Evolutionary conservation across 2,113 vertebrate species (phyloP), one percentile per base, ranked within the genome.

Genomic region (Coptodon bakossiorum): DNA sequence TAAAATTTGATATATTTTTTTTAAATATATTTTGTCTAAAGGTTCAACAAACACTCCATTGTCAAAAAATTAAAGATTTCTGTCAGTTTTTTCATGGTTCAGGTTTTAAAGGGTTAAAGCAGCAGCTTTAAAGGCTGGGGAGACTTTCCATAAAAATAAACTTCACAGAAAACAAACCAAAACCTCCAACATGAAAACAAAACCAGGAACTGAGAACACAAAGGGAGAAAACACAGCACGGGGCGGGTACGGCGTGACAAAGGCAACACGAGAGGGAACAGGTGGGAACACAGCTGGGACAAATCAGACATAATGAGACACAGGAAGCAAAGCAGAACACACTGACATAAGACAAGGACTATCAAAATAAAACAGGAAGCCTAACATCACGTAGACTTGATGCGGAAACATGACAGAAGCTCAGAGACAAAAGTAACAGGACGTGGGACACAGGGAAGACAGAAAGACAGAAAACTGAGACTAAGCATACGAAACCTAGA

Each of bases 1-100:
- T 59, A 16, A 31, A 59, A 59, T 31, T 59, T 9, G 1, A 31
- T 1, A 59, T 16, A 17, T 17, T 3, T 9, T 7, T 7, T 59
- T 27, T 0, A 3, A 29, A 59, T 1, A 59, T 2, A 9, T 59
- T 59, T 59, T 59, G 14, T 31, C 0, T 59, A 57, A 57, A 57
- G 1, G 11, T 56, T 56, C 3, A 56, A 56, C 54, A 27, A 57
- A 57, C 54, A 7, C 22, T 27, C 54, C 6, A 14, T 1, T 3
- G 24, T 27, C 54, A 57, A 27, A 14, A 27, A 27, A 27, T 57
- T 2, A 8, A 56, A 27, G 54, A 27, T 27, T 57, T 56, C 53
- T 27, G 54, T 27, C 54, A 7, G 22, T 13, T 57, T 56, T 56
- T 7, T 56, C 22, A 27, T 1, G 7, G 22, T 6, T 56, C 12